These are phyloP conservation scores for Gadopsis marmoratus DNA, from an alignment of 2,797 vertebrate genomes.

Conservation along the genomic window DNA sequence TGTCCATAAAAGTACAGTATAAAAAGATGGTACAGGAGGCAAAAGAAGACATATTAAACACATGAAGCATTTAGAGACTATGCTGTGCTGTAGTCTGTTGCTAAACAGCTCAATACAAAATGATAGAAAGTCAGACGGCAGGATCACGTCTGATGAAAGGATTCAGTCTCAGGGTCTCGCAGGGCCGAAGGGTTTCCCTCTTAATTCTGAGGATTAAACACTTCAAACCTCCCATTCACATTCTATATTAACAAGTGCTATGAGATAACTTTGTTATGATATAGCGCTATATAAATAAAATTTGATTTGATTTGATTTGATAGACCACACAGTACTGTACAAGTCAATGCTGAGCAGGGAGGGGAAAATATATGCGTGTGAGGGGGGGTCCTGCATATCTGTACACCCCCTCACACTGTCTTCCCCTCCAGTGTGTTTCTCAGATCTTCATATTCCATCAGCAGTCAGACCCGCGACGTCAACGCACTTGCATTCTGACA, in stretches of 20 bases:
- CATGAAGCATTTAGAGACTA: neutral
- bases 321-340: constrained; percentile 18
- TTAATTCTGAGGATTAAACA: constrained; percentile 47
- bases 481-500: constrained; percentile 83
- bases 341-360: constrained; percentile 35
- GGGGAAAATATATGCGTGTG: neutral
- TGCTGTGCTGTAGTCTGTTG: neutral
- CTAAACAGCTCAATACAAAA: constrained; percentile 3
- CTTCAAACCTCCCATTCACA: constrained; percentile 20
- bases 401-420: constrained; percentile 33
- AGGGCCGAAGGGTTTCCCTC: constrained; percentile 27
- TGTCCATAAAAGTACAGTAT: neutral
- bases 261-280: too few relatives aligned
- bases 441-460: constrained; percentile 71
- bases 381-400: constrained; percentile 32
- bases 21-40: neutral
- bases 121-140: neutral
- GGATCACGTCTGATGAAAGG: constrained; percentile 10
- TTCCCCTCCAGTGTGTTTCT: constrained; percentile 27
- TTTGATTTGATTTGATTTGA: too few relatives aligned
- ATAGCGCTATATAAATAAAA: too few relatives aligned
- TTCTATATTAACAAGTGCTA: too few relatives aligned
- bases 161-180: constrained; percentile 9
- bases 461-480: constrained; percentile 74
- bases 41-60: neutral